phyloP scores from a whole-genome alignment of 2,797 vertebrate genomes.

The Nasua narica region DNA sequence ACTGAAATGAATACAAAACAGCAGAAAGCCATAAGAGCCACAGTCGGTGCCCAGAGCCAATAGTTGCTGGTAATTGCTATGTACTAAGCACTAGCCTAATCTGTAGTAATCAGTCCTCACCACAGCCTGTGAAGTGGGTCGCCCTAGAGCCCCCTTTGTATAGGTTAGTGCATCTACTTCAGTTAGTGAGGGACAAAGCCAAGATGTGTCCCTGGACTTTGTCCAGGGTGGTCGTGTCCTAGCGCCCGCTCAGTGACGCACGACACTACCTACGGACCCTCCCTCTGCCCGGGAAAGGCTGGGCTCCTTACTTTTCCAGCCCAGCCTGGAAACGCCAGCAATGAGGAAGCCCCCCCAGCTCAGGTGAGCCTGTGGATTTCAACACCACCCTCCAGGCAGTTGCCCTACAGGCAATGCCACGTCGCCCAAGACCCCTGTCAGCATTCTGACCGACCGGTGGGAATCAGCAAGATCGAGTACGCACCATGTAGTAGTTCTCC shows the following conservation, averaged over 20 bases:
- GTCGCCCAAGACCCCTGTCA: background rate
- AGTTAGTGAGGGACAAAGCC: background rate
- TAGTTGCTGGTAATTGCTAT: fast-evolving
- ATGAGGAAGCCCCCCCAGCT: too few species aligned
- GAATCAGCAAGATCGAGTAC: background rate
- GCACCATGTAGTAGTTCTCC: conserved; percentile 94
- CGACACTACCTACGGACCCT: fast-evolving
- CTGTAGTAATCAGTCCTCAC: too few species aligned
- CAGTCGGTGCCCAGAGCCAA: background rate
- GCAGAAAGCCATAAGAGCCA: background rate
- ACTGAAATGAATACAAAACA: background rate
- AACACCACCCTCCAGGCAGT: background rate
- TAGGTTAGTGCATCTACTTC: background rate
- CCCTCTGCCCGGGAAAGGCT: background rate
- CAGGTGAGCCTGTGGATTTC: fast-evolving
- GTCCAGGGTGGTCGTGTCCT: background rate
- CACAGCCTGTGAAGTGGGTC: too few species aligned
- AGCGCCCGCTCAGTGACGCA: background rate
- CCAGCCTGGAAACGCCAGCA: background rate
- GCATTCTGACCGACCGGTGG: background rate
- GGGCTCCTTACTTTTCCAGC: background rate
- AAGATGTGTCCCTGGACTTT: background rate
- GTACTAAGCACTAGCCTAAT: background rate
- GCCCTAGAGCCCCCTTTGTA: background rate
- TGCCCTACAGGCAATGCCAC: background rate